phyloP scores from a whole-genome alignment of 1,140 invertebrate species.

The Eueides isabella region DNA sequence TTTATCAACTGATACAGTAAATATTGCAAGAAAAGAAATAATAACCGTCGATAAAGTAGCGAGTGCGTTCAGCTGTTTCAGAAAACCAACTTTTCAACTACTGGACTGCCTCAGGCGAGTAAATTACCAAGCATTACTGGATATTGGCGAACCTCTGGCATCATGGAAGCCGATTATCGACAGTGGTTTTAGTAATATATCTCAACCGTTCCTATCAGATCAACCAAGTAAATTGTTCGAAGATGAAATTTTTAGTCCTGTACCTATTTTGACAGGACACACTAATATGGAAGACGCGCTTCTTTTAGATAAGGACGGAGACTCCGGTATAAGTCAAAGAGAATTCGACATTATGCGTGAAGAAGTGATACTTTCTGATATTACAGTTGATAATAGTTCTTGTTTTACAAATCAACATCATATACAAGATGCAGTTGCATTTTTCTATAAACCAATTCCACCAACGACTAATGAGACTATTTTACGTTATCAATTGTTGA shows the following conservation, averaged over 20 bases:
- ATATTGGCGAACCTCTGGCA: conserved; percentile 84
- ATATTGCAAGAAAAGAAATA: conserved; percentile 80
- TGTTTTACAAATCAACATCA: conserved; percentile 87
- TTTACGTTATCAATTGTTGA: conserved; percentile 84
- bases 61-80: conserved; percentile 85
- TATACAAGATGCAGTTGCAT: conserved; percentile 87
- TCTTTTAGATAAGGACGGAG: conserved; percentile 82
- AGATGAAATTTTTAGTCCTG: conserved; percentile 83
- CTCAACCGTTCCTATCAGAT: conserved; percentile 85
- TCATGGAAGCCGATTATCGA: conserved; percentile 91
- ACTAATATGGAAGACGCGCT: conserved; percentile 91
- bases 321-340: conserved; percentile 79
- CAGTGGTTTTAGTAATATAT: conserved; percentile 85
- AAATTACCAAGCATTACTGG: conserved; percentile 83
- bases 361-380: conserved; percentile 84
- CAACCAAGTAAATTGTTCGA: conserved; percentile 85
- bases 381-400: conserved; percentile 84
- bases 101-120: conserved; percentile 87
- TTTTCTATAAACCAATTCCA: conserved; percentile 88
- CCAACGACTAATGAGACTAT: conserved; percentile 83
- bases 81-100: conserved; percentile 84
- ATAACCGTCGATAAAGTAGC: conserved; percentile 84
- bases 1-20: conserved; percentile 83
- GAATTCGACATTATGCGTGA: conserved; percentile 85
- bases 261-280: conserved; percentile 88